Evolutionary conservation across 2,888 invertebrate species (phyloP), one percentile per base, ranked within the genome.

Genomic region (Stratiomys singularior): DNA sequence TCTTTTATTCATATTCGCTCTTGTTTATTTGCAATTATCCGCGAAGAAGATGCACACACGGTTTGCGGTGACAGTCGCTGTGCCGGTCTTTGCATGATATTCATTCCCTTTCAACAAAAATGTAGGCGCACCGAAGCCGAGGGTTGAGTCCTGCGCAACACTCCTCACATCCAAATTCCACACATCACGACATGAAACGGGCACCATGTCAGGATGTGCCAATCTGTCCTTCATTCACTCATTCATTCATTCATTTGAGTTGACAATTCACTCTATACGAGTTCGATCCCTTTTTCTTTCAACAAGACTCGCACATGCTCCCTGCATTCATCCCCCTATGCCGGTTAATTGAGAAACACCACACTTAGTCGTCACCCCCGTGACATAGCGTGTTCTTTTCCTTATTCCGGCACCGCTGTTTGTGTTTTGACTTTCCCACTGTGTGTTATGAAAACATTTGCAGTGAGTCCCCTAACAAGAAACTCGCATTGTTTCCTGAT

Each of bases 221-320:
- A 71, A 67, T 21, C 46, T 27, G 27, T 23, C 52, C n/a, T 52
- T 52, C 25, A 67, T 67, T 13, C 71, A 37, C 37, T 37, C 37
- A 37, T 37, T 37, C 37, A 37, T 37, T 37, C 9, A 37, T 37
- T 37, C 37, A 37, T 37, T 37, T 9, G 9, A 23, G 47, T 21
- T 46, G 47, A 71, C 71, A n/a, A 67, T 71, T 71, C 52, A 67
- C 67, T 64, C 46, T 9, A 27, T 21, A 18, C 18, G 11, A 37
- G 23, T 21, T 30, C 11, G 21, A 7, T 52, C 58, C 67, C 67
- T 44, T 23, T 67, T 56, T n/a, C n/a, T n/a, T 72, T 27, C 25
- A n/a, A 71, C 47, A 37, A 56, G 28, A 72, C 30, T 67, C 58
- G 72, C 72, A 72, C 72, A 72, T 72, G 72, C 72, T 72, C 72